Evolutionary conservation across 2,888 invertebrate species (phyloP).

Genomic region (Leptopilina drosophilae): DNA sequence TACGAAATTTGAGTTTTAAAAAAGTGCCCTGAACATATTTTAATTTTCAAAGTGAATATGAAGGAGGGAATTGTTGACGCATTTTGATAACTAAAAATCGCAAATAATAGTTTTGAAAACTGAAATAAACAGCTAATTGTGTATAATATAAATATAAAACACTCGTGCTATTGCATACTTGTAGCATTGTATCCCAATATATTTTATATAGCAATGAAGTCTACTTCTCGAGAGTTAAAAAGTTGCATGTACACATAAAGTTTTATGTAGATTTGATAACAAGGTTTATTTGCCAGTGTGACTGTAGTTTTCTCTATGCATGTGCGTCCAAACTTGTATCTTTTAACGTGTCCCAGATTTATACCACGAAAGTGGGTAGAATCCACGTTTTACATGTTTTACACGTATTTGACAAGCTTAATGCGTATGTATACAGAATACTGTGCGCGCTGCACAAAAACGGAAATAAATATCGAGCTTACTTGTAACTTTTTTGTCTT

Average conservation of each 20-base stretch:
- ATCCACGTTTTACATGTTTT: conserved; percentile 27
- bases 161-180: too few relatives aligned
- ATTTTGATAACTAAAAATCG: too few relatives aligned
- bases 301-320: not conserved
- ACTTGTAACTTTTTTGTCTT: conserved; percentile 8
- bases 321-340: conserved; percentile 6
- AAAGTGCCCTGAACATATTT: too few relatives aligned
- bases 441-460: not conserved
- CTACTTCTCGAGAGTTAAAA: conserved; percentile 16
- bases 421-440: conserved; percentile 22
- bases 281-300: not conserved
- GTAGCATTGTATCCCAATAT: not conserved
- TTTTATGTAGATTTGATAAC: conserved; percentile 14
- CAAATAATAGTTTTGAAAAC: too few relatives aligned
- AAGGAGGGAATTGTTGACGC: too few relatives aligned
- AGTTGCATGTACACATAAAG: not conserved
- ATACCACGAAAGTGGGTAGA: conserved; percentile 3
- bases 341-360: conserved; percentile 27
- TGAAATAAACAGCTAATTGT: too few relatives aligned
- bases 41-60: too few relatives aligned
- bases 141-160: too few relatives aligned
- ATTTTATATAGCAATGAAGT: not conserved
- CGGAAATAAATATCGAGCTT: conserved; percentile 31
- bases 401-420: conserved; percentile 20
- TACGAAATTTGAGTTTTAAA: too few relatives aligned